A percentile compares a stretch with the other conserved stretches of the same genome.
Evolutionary conservation across 2,113 vertebrate genomes (phyloP).

Genomic region (Scalopus aquaticus): DNA sequence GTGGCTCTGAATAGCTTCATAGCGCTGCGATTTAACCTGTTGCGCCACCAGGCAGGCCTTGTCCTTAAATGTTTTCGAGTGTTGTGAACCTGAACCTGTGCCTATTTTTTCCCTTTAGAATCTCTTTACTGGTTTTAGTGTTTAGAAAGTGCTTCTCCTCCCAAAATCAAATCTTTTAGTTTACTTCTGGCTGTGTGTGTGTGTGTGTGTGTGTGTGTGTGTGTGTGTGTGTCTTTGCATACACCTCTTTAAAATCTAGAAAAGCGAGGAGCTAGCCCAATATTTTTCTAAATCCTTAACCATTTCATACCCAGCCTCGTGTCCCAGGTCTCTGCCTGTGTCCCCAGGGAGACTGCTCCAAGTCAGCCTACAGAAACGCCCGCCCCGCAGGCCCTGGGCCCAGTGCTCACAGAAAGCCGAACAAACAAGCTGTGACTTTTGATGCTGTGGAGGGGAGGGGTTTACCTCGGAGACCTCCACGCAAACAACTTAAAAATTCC

Average conservation of each 20-base stretch:
- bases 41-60: too few relatives aligned
- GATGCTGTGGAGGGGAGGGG: background rate
- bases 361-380: too few relatives aligned
- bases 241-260: background rate
- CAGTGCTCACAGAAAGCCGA: background rate
- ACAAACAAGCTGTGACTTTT: background rate
- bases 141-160: background rate
- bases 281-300: background rate
- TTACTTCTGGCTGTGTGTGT: background rate
- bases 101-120: background rate
- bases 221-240: background rate
- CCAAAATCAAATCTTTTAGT: background rate
- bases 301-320: background rate
- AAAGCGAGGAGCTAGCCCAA: background rate
- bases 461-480: constrained; percentile 6
- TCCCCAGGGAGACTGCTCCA: background rate
- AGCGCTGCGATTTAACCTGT: too few relatives aligned
- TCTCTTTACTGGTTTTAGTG: background rate
- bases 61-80: background rate
- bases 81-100: background rate
- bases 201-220: background rate
- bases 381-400: background rate
- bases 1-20: too few relatives aligned
- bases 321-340: background rate
- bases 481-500: constrained; percentile 18